Conservation (phyloP, 2,888 invertebrate species). For the Chorisops tibialis region DNA sequence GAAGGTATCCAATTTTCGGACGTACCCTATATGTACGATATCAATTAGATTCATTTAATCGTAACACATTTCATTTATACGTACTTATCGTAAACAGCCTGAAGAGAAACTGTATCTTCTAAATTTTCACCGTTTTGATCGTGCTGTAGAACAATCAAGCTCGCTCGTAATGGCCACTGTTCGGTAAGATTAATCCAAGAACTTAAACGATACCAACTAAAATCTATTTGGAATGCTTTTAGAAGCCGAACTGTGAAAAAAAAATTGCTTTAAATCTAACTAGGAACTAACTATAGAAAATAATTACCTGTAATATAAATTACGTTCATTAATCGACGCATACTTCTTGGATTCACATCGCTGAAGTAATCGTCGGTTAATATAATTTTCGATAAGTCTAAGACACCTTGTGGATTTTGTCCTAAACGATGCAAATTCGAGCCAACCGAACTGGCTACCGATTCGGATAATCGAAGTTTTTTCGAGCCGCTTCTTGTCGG, state of each 20-base stretch:
- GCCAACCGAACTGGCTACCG: conserved; percentile 86
- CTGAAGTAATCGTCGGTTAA: conserved; percentile 98
- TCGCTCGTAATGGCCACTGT: conserved; percentile 97
- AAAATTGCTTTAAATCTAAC: not conserved
- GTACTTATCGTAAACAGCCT: conserved; percentile 91
- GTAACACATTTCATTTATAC: conserved; percentile 43
- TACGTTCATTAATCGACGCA: conserved; percentile 95
- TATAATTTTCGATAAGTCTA: conserved; percentile 70
- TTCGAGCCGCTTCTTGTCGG: conserved; percentile 60
- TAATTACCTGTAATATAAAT: conserved; percentile 84
- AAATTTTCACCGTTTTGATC: conserved; percentile 84
- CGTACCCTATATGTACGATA: conserved; percentile 64
- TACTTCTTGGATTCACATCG: conserved; percentile 95
- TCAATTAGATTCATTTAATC: conserved; percentile 4
- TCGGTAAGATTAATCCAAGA: conserved; percentile 98
- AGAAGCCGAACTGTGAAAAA: conserved; percentile 74
- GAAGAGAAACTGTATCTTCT: conserved; percentile 82
- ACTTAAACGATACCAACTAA: conserved; percentile 97
- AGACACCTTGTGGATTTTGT: conserved; percentile 60
- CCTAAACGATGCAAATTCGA: conserved; percentile 78
- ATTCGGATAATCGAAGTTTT: conserved; percentile 78
- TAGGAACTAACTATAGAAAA: not conserved
- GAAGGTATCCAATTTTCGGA: conserved; percentile 74
- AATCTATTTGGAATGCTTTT: conserved; percentile 98
- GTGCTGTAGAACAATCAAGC: conserved; percentile 94